phyloP scores from a whole-genome alignment of 2,113 vertebrate species.

The Brachyhypopomus occidentalis region DNA sequence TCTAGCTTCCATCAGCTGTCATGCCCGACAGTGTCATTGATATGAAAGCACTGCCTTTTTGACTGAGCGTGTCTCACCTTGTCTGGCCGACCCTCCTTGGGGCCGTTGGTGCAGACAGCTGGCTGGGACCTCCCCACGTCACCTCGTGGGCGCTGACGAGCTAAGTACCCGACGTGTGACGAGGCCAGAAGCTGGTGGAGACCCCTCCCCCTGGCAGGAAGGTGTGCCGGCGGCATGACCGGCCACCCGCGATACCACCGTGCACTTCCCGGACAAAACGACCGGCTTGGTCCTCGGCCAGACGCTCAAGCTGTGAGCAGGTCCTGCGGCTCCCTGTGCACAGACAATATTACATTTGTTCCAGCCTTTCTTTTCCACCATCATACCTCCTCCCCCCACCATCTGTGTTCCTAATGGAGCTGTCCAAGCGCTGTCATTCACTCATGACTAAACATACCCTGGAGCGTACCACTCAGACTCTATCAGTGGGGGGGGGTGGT shows the following conservation, averaged over 20 bases:
- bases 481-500: slow-evolving; percentile 29
- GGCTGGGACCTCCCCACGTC: slow-evolving; percentile 8
- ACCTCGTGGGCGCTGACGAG: slow-evolving; percentile 17
- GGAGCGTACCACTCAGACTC: slow-evolving; percentile 53
- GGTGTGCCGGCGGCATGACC: slow-evolving; percentile 26
- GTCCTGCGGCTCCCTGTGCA: slow-evolving; percentile 63
- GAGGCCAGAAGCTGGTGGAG: not conserved
- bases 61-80: slow-evolving; percentile 6
- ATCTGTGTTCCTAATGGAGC: slow-evolving; percentile 74
- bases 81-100: not conserved
- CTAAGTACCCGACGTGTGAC: slow-evolving; percentile 42
- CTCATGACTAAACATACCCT: slow-evolving; percentile 61
- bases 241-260: slow-evolving; percentile 36
- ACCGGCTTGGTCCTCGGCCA: slow-evolving; percentile 63
- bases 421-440: slow-evolving; percentile 70
- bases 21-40: slow-evolving; percentile 33
- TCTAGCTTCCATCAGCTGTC: slow-evolving; percentile 16
- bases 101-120: slow-evolving; percentile 38
- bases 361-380: slow-evolving; percentile 56
- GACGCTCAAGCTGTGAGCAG: slow-evolving; percentile 63
- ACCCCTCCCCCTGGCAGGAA: not conserved
- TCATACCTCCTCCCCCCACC: slow-evolving; percentile 41
- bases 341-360: slow-evolving; percentile 65
- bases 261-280: slow-evolving; percentile 46
- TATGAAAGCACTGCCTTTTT: slow-evolving; percentile 5